Evolutionary conservation across 2,797 vertebrate genomes (phyloP).

Genomic region (Intellagama lesueurii): DNA sequence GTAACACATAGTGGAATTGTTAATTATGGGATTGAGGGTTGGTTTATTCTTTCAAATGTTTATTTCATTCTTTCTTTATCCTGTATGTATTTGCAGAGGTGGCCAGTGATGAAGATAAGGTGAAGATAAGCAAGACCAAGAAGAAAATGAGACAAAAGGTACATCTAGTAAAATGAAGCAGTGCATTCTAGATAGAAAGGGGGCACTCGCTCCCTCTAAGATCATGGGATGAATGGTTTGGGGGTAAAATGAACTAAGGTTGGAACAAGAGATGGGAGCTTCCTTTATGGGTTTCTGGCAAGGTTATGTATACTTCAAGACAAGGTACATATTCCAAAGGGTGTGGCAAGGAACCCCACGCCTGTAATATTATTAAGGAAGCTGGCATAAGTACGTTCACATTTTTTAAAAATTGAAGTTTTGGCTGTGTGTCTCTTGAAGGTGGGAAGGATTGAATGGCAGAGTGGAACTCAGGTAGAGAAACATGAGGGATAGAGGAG

Average conservation of each 20-base stretch:
- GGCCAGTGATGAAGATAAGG: conserved; percentile 91
- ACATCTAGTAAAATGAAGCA: neutral
- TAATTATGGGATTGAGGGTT: neutral
- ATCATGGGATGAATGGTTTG: neutral
- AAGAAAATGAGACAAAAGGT: conserved; percentile 96
- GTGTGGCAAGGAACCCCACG: neutral
- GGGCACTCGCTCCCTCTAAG: neutral
- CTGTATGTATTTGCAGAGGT: conserved; percentile 79
- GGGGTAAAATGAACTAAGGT: conserved; percentile 5
- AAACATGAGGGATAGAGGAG: neutral
- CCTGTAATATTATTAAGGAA: neutral
- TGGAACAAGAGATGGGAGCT: neutral
- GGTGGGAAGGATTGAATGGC: neutral
- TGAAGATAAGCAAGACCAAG: conserved; percentile 92
- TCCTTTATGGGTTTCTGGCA: neutral
- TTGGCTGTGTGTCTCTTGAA: neutral
- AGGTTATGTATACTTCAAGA: neutral
- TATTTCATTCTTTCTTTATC: conserved; percentile 14
- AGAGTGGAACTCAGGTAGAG: neutral
- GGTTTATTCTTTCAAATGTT: neutral
- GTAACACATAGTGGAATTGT: neutral
- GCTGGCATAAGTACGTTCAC: neutral
- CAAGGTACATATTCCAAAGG: neutral
- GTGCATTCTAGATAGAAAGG: rapidly evolving
- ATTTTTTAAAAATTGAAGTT: neutral